Percentiles rank a stretch among this genome's conserved stretches.
These are phyloP conservation scores for Hydractinia symbiolongicarpus DNA, from an alignment of 30 jellyfish, hydroid and myxozoan species.

Conservation along the genomic window DNA sequence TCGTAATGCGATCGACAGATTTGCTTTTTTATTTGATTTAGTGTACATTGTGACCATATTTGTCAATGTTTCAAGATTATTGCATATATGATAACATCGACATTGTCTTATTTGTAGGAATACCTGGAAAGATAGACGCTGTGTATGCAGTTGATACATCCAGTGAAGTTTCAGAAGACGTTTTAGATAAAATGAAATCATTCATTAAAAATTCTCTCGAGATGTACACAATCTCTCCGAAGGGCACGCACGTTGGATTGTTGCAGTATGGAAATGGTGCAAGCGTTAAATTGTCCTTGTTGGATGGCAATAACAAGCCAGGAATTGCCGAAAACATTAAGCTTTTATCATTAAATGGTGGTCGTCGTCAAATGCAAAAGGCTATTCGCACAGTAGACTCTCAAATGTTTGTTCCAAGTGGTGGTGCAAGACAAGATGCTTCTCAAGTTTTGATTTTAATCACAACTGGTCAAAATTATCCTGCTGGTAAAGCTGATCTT, in stretches of 20 bases:
- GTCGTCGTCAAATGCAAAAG: constrained; percentile 51
- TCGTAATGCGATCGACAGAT: too few species aligned
- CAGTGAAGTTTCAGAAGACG: background rate
- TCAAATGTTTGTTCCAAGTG: constrained; percentile 25
- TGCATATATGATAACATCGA: background rate
- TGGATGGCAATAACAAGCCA: constrained; percentile 14
- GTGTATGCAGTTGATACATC: constrained; percentile 46
- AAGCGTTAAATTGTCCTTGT: constrained; percentile 30
- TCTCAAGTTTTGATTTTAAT: constrained; percentile 41
- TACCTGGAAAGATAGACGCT: constrained; percentile 19
- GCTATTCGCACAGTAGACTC: constrained; percentile 37
- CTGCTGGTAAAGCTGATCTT: constrained; percentile 41
- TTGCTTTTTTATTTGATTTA: too few species aligned
- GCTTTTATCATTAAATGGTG: constrained; percentile 29
- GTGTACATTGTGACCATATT: too few species aligned
- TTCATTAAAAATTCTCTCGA: background rate
- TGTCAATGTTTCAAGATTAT: too few species aligned
- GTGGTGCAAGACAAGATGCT: constrained; percentile 32
- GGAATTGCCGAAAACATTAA: background rate
- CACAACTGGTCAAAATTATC: constrained; percentile 62
- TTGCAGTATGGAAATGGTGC: constrained; percentile 57
- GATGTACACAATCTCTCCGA: background rate
- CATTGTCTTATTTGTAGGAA: constrained; percentile 52
- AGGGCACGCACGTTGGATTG: constrained; percentile 51
- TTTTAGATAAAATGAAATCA: background rate